A percentile compares a stretch with the other conserved stretches of the same genome.
Evolutionary conservation across 2,797 vertebrate species (phyloP).

Genomic region (Bucorvus abyssinicus): DNA sequence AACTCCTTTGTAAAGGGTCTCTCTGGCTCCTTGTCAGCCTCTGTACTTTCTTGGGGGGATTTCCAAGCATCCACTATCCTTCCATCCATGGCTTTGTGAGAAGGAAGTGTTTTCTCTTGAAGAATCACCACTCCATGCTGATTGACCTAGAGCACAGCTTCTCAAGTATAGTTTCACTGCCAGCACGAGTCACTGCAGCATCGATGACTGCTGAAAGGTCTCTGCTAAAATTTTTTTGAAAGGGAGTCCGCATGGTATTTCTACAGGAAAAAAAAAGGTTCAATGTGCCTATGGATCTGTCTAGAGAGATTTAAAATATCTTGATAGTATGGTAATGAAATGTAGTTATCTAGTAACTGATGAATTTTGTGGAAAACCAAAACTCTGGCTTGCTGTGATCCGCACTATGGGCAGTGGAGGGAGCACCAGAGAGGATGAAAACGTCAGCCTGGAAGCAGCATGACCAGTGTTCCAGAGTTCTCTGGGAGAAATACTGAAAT

Average conservation of each 20-base stretch:
- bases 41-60: not conserved
- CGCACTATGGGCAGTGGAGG: not conserved
- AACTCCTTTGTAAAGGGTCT: not conserved
- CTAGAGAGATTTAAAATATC: not conserved
- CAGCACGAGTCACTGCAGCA: not conserved
- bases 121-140: not conserved
- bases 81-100: not conserved
- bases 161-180: not conserved
- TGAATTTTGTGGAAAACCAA: not conserved
- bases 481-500: not conserved
- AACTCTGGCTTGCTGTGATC: not conserved
- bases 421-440: not conserved
- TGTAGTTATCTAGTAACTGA: not conserved
- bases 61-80: not conserved
- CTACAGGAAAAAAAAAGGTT: not conserved
- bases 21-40: not conserved
- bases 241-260: not conserved
- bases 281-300: not conserved
- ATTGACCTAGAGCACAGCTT: not conserved
- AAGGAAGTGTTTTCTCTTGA: not conserved
- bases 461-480: not conserved
- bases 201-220: not conserved
- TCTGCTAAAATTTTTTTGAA: not conserved
- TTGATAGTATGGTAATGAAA: not conserved
- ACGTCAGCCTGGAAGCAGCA: not conserved